These are phyloP conservation scores for Eupeodes corollae DNA, from an alignment of 1,140 invertebrate species.

Conservation along the genomic window DNA sequence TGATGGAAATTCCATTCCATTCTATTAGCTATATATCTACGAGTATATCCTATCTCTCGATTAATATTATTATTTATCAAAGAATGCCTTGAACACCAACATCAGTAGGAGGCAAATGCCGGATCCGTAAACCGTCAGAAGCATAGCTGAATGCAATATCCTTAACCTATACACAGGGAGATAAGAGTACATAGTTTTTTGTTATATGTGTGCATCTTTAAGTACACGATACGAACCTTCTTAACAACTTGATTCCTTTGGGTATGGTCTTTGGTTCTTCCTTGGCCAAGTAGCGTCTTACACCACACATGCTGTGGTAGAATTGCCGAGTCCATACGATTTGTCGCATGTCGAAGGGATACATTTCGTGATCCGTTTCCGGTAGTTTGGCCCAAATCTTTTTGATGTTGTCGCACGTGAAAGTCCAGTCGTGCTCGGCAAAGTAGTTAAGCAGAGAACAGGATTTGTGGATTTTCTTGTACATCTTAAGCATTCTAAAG, in stretches of 20 bases:
- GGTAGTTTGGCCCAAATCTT: constrained; percentile 49
- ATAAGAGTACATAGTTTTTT: neutral
- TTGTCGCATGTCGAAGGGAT: constrained; percentile 55
- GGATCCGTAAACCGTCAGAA: constrained; percentile 1
- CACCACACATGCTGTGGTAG: constrained; percentile 49
- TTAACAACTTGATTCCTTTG: neutral
- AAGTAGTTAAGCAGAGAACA: constrained; percentile 59
- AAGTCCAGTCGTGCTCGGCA: constrained; percentile 55
- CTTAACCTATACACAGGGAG: constrained; percentile 1
- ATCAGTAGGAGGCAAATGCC: neutral
- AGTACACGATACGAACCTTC: constrained; percentile 1
- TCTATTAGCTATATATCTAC: too few relatives aligned
- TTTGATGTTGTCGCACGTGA: constrained; percentile 54
- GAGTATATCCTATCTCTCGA: too few relatives aligned
- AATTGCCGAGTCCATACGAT: constrained; percentile 56
- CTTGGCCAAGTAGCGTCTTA: constrained; percentile 57
- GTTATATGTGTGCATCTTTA: neutral
- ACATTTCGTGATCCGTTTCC: constrained; percentile 49
- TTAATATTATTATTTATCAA: too few relatives aligned
- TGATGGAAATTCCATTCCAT: too few relatives aligned
- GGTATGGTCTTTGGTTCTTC: constrained; percentile 56
- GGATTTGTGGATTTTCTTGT: constrained; percentile 61
- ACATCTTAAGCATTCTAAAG: constrained; percentile 57
- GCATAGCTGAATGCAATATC: constrained; percentile 2
- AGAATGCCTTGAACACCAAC: too few relatives aligned